Base-by-base conservation (phyloP, 2,797 vertebrate genomes). In the Agapornis canus region DNA sequence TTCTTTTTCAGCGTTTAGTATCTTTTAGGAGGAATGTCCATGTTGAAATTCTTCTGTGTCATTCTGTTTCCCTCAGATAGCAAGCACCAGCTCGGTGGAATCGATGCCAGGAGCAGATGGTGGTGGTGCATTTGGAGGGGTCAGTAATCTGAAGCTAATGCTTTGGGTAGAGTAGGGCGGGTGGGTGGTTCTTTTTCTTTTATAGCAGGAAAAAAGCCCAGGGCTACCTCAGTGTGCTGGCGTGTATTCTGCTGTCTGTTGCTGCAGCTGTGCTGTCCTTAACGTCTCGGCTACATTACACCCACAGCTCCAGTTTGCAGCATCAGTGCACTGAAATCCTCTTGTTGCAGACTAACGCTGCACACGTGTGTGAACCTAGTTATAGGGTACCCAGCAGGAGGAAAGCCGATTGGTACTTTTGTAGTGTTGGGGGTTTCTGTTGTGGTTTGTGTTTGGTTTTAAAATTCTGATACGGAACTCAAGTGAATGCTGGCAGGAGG, bases 91-190 rank as follows among this genome's bases (percentile, higher is more conserved):
- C 78, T 95, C 95, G 0, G 85, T 94, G 69, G 98, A 98, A 35
- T 94, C 96, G 2, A 77, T 86, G 20, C 95, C 89, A 60, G 97
- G 87, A 76, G 68, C 96, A 17, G 97, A 98, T 42, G 60, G 95
- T 14, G 72, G 94, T 83, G 86, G 88, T 81, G 79, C 69, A 4
- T 48, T 95, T 32, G 78, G 96, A 85, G 98, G 95, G 95, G 98
- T 98, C 90, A 97, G 98, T 96, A 71, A 78, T 42, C 31, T 21
- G 37, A 61, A 72, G 56, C 70, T 65, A 40, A 65, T 81, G 49
- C 73, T 92, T 73, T 7, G 8, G 13, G 42, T 59, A 76, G 80
- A 57, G 31, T 32, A 76, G 48, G 27, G 7, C 2, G 6, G 20
- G 20, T 32, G 48, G 26, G 27, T 16, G 17, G 37, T 73, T 89